A percentile compares a stretch with the other conserved stretches of the same genome.
These are phyloP conservation scores for Aphyosemion australe DNA, from an alignment of 2,113 vertebrate genomes.

Conservation along the genomic window DNA sequence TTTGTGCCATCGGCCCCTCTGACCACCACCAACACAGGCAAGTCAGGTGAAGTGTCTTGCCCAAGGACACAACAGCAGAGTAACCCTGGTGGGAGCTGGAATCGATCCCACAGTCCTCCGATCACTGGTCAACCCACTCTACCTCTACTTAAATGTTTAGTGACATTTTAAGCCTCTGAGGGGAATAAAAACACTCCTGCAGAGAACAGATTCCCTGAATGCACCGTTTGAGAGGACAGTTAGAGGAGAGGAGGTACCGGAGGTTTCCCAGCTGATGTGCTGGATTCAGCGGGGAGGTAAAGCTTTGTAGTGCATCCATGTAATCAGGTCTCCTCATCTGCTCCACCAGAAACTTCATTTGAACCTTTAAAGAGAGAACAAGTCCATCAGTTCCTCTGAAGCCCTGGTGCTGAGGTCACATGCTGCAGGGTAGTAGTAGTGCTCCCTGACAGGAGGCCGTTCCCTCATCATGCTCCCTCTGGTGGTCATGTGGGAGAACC, in stretches of 20 bases:
- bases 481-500: conserved; percentile 3
- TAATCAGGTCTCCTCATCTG: conserved; percentile 98
- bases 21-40: too few relatives aligned
- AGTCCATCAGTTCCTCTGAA: background rate
- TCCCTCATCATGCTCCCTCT: conserved; percentile 10
- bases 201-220: conserved; percentile 15
- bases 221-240: conserved; percentile 7
- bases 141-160: background rate
- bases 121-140: too few relatives aligned
- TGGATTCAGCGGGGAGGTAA: conserved; percentile 96
- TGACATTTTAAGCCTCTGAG: background rate
- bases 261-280: conserved; percentile 96
- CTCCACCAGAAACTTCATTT: conserved; percentile 99
- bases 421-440: too few relatives aligned
- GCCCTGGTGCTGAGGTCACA: background rate
- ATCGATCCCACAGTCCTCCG: too few relatives aligned
- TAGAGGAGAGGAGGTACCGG: conserved; percentile 74
- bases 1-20: too few relatives aligned
- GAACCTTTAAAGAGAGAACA: conserved; percentile 82
- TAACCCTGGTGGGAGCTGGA: too few relatives aligned
- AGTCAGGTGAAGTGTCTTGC: too few relatives aligned
- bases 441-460: background rate
- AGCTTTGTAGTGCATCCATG: conserved; percentile 97
- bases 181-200: conserved; percentile 9
- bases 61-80: too few relatives aligned